phyloP scores from a whole-genome alignment of 2,888 invertebrate genomes.

The Lobophora halterata region DNA sequence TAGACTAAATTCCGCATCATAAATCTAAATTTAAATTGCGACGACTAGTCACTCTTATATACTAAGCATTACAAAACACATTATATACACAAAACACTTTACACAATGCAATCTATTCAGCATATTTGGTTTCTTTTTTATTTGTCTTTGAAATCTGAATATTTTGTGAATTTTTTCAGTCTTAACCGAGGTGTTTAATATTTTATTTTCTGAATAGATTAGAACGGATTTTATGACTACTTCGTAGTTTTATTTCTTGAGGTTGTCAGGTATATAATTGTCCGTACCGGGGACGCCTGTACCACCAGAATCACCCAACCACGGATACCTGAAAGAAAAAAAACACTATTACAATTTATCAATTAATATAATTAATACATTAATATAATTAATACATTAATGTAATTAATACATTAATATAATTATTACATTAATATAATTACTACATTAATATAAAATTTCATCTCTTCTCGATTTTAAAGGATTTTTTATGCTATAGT shows the following conservation, averaged over 20 bases:
- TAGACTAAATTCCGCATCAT: constrained; percentile 7
- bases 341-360: constrained; percentile 23
- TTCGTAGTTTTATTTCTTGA: constrained; percentile 49
- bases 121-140: constrained; percentile 21
- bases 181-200: constrained; percentile 4
- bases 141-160: background rate
- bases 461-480: no score
- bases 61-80: constrained; percentile 41
- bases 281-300: constrained; percentile 89
- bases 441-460: no score
- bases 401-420: no score
- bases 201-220: constrained; percentile 37
- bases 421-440: no score
- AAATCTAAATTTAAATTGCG: constrained; percentile 35
- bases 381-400: no score
- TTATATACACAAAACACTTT: constrained; percentile 42
- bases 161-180: no score
- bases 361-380: constrained; percentile 2
- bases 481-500: no score
- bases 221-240: constrained; percentile 31
- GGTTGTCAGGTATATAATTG: constrained; percentile 88
- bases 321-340: constrained; percentile 90
- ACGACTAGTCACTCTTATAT: constrained; percentile 63
- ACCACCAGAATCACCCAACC: constrained; percentile 93
- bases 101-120: constrained; percentile 49